These are phyloP conservation scores for Balearica regulorum DNA, from an alignment of 2,797 vertebrate species.

Conservation along the genomic window DNA sequence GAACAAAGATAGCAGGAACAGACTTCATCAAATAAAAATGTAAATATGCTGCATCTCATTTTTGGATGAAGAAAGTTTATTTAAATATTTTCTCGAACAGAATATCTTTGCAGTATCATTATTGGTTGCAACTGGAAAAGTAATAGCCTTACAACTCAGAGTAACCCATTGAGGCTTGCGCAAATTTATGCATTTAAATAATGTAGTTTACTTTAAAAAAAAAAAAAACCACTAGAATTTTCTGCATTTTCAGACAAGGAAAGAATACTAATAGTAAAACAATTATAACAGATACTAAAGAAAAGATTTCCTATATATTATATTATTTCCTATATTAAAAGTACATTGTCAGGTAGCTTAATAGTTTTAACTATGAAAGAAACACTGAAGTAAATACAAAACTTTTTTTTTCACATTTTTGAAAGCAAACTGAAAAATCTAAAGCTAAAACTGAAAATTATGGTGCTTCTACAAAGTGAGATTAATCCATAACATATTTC, in stretches of 20 bases:
- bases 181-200: constrained; percentile 57
- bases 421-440: background rate
- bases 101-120: constrained; percentile 72
- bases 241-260: constrained; percentile 9
- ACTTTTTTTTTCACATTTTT: background rate
- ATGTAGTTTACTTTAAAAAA: constrained; percentile 1
- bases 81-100: constrained; percentile 76
- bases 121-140: constrained; percentile 67
- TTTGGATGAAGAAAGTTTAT: constrained; percentile 78
- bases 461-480: background rate
- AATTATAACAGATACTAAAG: background rate
- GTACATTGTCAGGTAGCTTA: background rate
- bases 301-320: background rate
- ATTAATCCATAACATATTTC: background rate
- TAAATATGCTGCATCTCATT: constrained; percentile 81
- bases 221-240: background rate
- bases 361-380: background rate
- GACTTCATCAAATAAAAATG: constrained; percentile 84
- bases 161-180: constrained; percentile 52
- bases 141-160: constrained; percentile 65
- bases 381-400: background rate
- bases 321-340: background rate
- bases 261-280: background rate
- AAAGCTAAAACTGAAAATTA: background rate
- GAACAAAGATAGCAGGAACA: constrained; percentile 81